Evolutionary conservation across 2,113 vertebrate species (phyloP).

Genomic region (Benitochromis conjunctus): DNA sequence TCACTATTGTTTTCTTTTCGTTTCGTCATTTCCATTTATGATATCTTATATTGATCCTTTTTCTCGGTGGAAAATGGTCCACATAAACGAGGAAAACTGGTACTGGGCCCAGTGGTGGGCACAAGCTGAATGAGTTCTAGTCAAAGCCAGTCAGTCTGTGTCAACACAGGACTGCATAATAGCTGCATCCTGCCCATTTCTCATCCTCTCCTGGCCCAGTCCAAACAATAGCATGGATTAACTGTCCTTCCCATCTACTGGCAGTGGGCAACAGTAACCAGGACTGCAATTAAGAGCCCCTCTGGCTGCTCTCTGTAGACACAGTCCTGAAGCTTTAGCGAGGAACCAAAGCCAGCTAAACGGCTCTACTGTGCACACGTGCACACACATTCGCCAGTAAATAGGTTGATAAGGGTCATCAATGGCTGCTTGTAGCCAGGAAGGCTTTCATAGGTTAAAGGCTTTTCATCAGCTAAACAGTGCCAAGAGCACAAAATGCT

Average conservation of each 20-base stretch:
- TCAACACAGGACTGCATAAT: slow-evolving; percentile 17
- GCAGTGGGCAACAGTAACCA: slow-evolving; percentile 40
- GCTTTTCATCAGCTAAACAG: background rate
- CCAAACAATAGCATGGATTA: slow-evolving; percentile 60
- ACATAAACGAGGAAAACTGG: background rate
- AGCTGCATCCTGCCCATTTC: slow-evolving; percentile 15
- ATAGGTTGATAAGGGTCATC: background rate
- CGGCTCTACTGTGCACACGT: background rate
- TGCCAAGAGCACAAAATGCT: background rate
- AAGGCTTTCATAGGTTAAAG: background rate
- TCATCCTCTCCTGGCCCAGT: slow-evolving; percentile 21
- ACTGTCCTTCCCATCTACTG: slow-evolving; percentile 36
- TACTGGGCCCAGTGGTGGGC: background rate
- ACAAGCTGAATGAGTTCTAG: background rate
- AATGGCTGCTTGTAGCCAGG: background rate
- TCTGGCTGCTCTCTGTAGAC: slow-evolving; percentile 7
- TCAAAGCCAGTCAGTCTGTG: background rate
- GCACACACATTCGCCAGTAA: background rate
- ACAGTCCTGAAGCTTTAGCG: background rate
- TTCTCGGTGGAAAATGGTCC: background rate
- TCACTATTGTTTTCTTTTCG: accelerated
- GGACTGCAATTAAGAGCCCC: slow-evolving; percentile 38
- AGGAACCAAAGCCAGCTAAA: background rate
- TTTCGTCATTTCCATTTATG: background rate
- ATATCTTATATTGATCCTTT: background rate